phyloP scores from a whole-genome alignment of 1,140 invertebrate species.

The Micrasema minimum region DNA sequence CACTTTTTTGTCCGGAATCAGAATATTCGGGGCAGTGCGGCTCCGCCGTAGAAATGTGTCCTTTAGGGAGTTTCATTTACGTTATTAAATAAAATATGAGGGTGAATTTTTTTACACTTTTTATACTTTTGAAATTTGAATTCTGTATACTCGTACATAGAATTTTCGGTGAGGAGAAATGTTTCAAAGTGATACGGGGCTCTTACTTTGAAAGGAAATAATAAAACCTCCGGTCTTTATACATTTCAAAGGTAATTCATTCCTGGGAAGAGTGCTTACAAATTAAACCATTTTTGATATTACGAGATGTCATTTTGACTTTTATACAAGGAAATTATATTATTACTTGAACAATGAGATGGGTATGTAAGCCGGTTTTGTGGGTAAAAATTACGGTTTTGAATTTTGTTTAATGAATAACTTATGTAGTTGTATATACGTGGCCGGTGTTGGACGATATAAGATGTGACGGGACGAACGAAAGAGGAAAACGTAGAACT shows the following conservation, averaged over 20 bases:
- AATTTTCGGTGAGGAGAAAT: slow-evolving; percentile 43
- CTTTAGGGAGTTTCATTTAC: slow-evolving; percentile 53
- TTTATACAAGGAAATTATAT: background rate
- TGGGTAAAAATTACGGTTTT: background rate
- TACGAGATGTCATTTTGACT: slow-evolving; percentile 17
- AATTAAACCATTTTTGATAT: slow-evolving; percentile 45
- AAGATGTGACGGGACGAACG: too few species aligned
- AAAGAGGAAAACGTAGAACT: background rate
- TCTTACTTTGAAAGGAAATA: slow-evolving; percentile 48
- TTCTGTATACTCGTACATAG: slow-evolving; percentile 40
- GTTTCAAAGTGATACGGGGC: slow-evolving; percentile 51
- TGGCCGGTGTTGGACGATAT: too few species aligned
- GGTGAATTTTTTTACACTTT: slow-evolving; percentile 50
- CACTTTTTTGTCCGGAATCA: slow-evolving; percentile 51
- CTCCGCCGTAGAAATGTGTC: slow-evolving; percentile 44
- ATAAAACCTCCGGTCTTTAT: slow-evolving; percentile 47
- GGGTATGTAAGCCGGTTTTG: too few species aligned
- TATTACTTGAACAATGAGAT: too few species aligned
- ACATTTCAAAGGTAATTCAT: slow-evolving; percentile 50
- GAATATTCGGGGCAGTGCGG: slow-evolving; percentile 41
- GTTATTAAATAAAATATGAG: slow-evolving; percentile 55
- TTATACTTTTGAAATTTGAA: slow-evolving; percentile 46
- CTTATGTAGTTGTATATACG: too few species aligned
- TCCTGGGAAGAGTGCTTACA: slow-evolving; percentile 49
- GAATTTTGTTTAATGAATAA: background rate